A percentile compares a stretch with the other conserved stretches of the same genome.
These are phyloP conservation scores for Ornithoptera alexandrae DNA, from an alignment of 2,888 invertebrate genomes.

Conservation along the genomic window DNA sequence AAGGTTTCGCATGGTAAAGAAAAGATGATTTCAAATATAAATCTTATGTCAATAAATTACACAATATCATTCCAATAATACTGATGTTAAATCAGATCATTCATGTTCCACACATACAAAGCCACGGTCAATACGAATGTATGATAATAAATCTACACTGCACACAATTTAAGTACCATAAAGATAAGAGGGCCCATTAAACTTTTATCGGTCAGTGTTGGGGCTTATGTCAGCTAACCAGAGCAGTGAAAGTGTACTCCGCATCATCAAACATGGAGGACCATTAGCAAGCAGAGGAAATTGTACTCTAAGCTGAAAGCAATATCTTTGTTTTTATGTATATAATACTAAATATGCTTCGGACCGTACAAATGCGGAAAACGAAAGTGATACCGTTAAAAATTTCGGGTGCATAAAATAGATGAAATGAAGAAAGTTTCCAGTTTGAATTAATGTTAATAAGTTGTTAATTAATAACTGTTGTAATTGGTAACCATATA, in stretches of 20 bases:
- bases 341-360: conserved; percentile 3
- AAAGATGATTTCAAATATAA: neutral
- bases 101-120: conserved; percentile 8
- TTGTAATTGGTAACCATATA: neutral
- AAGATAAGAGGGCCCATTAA: conserved; percentile 21
- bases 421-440: neutral
- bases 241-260: conserved; percentile 21
- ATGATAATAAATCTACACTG: conserved; percentile 18
- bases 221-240: conserved; percentile 11
- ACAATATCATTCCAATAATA: neutral
- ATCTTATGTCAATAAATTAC: neutral
- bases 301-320: conserved; percentile 4
- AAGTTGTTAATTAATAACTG: neutral
- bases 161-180: conserved; percentile 20
- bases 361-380: conserved; percentile 11
- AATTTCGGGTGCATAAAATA: conserved; percentile 15
- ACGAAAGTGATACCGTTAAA: conserved; percentile 16
- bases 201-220: conserved; percentile 20
- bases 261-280: conserved; percentile 6
- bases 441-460: neutral
- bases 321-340: conserved; percentile 3
- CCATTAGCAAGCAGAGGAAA: neutral
- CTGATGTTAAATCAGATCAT: neutral
- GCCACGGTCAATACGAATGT: conserved; percentile 11
- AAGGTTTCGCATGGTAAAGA: no score